Evolutionary conservation across 2,797 vertebrate species (phyloP), one percentile per base, ranked within the genome.

Genomic region (Enteromius mattozi): DNA sequence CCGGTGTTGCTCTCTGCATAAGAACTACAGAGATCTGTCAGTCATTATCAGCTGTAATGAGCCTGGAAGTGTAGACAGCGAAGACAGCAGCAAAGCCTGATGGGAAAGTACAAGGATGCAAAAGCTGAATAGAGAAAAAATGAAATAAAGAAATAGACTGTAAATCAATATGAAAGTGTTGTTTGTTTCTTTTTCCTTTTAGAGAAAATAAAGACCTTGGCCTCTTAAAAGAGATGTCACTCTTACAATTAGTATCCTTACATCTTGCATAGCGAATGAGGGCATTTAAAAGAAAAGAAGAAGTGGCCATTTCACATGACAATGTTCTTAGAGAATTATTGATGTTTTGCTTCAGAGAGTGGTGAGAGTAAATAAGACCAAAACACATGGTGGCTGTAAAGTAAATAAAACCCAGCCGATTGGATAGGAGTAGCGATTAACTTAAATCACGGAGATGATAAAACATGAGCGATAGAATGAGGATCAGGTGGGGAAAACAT

Each of bases 381-480:
- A 84, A 84, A 61, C 71, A 76, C 79, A 51, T 80, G 42, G 54
- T 8, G 33, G 61, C 8, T 88, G 12, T 89, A 86, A 87, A 86
- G 82, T 83, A 91, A 91, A 91, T 93, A 89, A 93, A 91, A 90
- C 82, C 90, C 87, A 76, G 76, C 82, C 75, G 81, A 87, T 14
- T 83, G 84, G 90, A 81, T 91, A 87, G 86, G 85, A 88, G 30
- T 14, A 9, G 30, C 27, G 65, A 42, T 61, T 69, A 82, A 77
- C 68, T 84, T 72, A 80, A 85, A 83, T 24, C 72, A 81, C 37
- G 2, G 78, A 69, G 83, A 85, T 75, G 83, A 89, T 45, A 86
- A 80, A 77, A 71, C 30, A 51, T 80, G 21, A 33, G 45, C 0
- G 59, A 78, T 49, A 70, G 51, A 47, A 17, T 47, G 8, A 63